phyloP scores from a whole-genome alignment of 2,888 invertebrate species.

The Eutolmus rufibarbis region DNA sequence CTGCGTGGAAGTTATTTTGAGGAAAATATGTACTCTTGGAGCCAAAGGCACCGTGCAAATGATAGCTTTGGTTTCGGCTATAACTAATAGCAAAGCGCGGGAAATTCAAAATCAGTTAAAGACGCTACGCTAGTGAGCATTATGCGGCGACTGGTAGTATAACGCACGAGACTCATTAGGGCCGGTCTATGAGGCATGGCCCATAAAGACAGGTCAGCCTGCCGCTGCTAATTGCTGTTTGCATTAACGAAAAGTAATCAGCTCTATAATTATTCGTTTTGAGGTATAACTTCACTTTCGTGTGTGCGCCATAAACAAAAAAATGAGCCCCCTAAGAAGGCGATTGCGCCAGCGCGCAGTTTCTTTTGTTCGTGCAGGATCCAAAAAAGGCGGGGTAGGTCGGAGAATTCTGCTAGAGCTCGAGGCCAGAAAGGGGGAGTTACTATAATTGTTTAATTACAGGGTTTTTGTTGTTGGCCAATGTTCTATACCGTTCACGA shows the following conservation, averaged over 20 bases:
- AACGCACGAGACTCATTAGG: background rate
- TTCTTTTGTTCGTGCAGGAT: conserved; percentile 50
- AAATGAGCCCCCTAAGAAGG: conserved; percentile 46
- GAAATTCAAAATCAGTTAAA: background rate
- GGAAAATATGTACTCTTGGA: background rate
- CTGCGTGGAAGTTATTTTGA: background rate
- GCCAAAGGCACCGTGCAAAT: background rate
- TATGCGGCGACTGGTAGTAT: background rate
- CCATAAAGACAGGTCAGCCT: background rate
- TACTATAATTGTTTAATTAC: conserved; percentile 64
- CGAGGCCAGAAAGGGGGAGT: conserved; percentile 63
- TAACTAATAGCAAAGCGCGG: background rate
- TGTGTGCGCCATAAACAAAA: conserved; percentile 45
- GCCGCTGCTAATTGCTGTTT: conserved; percentile 53
- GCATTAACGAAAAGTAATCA: conserved; percentile 52
- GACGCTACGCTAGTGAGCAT: background rate
- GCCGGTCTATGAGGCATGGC: background rate
- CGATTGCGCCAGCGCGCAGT: conserved; percentile 42
- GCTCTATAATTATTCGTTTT: conserved; percentile 50
- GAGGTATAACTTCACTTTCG: conserved; percentile 45
- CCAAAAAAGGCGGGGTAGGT: conserved; percentile 62
- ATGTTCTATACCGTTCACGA: conserved; percentile 41
- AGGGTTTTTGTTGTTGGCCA: conserved; percentile 57
- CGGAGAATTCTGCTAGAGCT: conserved; percentile 58
- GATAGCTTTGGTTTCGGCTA: background rate